These are phyloP conservation scores for Fissipunctia ypsillon DNA, from an alignment of 2,888 invertebrate species.

Conservation along the genomic window DNA sequence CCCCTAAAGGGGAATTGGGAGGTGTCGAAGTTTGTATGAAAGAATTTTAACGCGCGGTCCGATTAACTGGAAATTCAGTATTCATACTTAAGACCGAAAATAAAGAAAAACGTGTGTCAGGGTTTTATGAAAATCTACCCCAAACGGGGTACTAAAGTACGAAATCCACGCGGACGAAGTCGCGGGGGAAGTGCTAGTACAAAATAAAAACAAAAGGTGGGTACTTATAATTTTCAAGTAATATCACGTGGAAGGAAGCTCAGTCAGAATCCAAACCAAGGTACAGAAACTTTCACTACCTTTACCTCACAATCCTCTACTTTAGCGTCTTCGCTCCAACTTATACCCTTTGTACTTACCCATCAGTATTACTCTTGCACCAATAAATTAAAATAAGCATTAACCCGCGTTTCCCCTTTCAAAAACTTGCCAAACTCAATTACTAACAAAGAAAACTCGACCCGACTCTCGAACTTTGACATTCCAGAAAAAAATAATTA, in stretches of 20 bases:
- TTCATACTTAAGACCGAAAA: too few species aligned
- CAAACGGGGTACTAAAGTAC: too few species aligned
- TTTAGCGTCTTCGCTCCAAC: slow-evolving; percentile 30
- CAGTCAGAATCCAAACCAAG: neutral
- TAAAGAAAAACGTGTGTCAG: too few species aligned
- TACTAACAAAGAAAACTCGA: slow-evolving; percentile 77
- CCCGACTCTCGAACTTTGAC: slow-evolving; percentile 70
- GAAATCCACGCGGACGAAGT: too few species aligned
- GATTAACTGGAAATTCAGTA: too few species aligned
- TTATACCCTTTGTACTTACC: slow-evolving; percentile 52
- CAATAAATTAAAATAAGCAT: slow-evolving; percentile 68
- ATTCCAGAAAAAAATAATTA: slow-evolving; percentile 70
- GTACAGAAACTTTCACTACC: slow-evolving; percentile 11
- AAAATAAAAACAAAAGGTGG: neutral
- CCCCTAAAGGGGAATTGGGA: too few species aligned
- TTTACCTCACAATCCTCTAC: slow-evolving; percentile 23
- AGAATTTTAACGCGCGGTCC: too few species aligned
- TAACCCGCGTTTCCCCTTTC: slow-evolving; percentile 72
- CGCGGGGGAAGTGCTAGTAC: too few species aligned
- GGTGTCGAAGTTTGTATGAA: too few species aligned
- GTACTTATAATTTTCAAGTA: slow-evolving; percentile 6
- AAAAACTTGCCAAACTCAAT: slow-evolving; percentile 76
- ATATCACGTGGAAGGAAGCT: neutral
- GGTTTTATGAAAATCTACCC: too few species aligned
- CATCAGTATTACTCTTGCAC: slow-evolving; percentile 63